Evolutionary conservation across 1,140 invertebrate species (phyloP), one percentile per base, ranked within the genome.

Genomic region (Lucilia cuprina): DNA sequence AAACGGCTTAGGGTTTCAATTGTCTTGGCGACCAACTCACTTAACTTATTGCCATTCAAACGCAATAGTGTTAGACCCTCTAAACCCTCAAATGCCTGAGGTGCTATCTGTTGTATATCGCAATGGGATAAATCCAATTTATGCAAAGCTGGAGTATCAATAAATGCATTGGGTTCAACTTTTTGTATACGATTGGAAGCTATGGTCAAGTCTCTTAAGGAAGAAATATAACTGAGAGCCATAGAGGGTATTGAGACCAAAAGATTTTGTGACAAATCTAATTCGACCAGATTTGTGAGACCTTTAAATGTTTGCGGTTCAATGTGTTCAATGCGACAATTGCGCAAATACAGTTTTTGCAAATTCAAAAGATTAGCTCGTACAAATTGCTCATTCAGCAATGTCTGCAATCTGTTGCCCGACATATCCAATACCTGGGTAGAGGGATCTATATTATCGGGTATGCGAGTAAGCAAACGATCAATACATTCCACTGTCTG

Each of bases 351-450:
- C 35, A 98, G 94, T 87, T 95, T 94, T 91, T 98, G 97, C 84
- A 98, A 92, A 92, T 98, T 97, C 17, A 96, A 93, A 47, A 98
- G 93, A 47, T 95, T 95, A 17, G 95, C 95, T 78, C 94, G 93
- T 74, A 94, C 92, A 91, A 98, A 98, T 83, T 95, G 95, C 88
- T 97, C 95, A 70, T 94, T 93, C 10, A 96, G 94, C 55, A 98
- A 92, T 84, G 95, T 94, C 86, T 96, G 95, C 85, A 98, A 93
- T 89, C 96, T 95, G 91, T 98, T 98, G 78, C 95, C 95, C 84
- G 96, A 97, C 89, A 96, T 93, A 91, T 98, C 96, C 86, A 98
- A 92, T 84, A 98, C 96, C 93, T 98, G 97, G 10, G 97, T 98
- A 86, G 95, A 96, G 7, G 95, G 93, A 91, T 97, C 96, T 80